Base-by-base conservation (phyloP, 2,113 vertebrate genomes). In the Narcine bancroftii region DNA sequence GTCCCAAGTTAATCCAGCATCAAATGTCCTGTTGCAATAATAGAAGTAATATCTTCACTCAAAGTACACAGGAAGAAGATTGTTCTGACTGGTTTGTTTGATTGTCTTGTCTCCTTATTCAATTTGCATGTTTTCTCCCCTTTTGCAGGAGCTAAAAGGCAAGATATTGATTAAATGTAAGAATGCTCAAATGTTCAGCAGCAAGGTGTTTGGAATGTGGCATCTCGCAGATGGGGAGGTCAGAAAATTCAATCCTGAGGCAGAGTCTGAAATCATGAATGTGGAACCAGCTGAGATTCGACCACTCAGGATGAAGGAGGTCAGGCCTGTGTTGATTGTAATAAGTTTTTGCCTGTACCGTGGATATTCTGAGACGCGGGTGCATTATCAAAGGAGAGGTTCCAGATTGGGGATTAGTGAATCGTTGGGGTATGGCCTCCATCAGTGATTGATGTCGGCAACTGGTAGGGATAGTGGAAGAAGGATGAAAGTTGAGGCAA, bases 111-210 rank as follows among this genome's bases (percentile, higher is more conserved):
- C 93, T 93, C 85, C 92, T 33, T 45, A 47, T 47, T 91, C 45
- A 91, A 45, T 71, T 69, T 45, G 9, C 21, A n/a, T 87, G 81
- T 39, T 71, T 91, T 65, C 1, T 79, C 45, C 21, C 65, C 10
- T 91, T 91, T 91, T n/a, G 6, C 92, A 98, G 97, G 96, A 94
- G 92, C 93, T 99, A 93, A 97, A 97, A 94, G 96, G 95, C 93
- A 98, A 97, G 95, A 95, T 98, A 94, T 94, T 98, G 92, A 72
- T 98, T 92, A 98, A 97, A 95, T 97, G 98, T 92, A 99, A 98
- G 94, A 98, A 97, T 94, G 92, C 95, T 56, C 96, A 95, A 92
- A 94, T 93, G 24, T 39, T 94, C 65, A 87, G 92, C 69, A 94
- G 95, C 83, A 81, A 94, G 2, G 92, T 92, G 3, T 92, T 93